phyloP scores from a whole-genome alignment of 1,140 invertebrate genomes.

The Sminthurinus signatus region DNA sequence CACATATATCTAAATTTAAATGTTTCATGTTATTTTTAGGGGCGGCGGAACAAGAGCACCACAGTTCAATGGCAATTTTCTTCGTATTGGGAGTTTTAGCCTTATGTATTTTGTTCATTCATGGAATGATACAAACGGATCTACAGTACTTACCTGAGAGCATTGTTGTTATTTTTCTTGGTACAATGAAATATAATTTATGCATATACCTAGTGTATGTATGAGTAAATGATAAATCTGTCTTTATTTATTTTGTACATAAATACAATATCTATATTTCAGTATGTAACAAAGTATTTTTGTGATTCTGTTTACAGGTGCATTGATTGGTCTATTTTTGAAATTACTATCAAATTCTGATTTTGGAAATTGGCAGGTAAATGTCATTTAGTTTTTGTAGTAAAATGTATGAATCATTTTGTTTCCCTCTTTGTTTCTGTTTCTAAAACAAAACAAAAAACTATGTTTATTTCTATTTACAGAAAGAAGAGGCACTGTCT shows the following conservation, averaged over 20 bases:
- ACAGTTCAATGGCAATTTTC: conserved; percentile 93
- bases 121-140: conserved; percentile 88
- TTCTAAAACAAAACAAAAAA: too few relatives aligned
- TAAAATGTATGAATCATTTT: conserved; percentile 8
- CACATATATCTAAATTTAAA: neutral
- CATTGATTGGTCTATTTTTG: conserved; percentile 81
- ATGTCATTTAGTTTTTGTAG: neutral
- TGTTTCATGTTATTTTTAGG: conserved; percentile 45
- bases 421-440: conserved; percentile 8
- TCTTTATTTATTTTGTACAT: neutral
- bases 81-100: conserved; percentile 85
- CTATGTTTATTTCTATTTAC: conserved; percentile 41
- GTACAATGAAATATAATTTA: conserved; percentile 43
- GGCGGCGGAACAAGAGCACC: conserved; percentile 66
- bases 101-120: conserved; percentile 86
- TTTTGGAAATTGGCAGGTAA: conserved; percentile 41
- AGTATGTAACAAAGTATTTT: neutral
- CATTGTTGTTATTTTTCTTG: conserved; percentile 90
- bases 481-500: conserved; percentile 92
- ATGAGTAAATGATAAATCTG: too few relatives aligned
- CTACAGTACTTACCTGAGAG: conserved; percentile 96
- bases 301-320: conserved; percentile 54
- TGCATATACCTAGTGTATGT: neutral
- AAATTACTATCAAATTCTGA: conserved; percentile 67
- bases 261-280: conserved; percentile 8